Evolutionary conservation across 2,113 vertebrate species (phyloP).

Genomic region (Camelus bactrianus): DNA sequence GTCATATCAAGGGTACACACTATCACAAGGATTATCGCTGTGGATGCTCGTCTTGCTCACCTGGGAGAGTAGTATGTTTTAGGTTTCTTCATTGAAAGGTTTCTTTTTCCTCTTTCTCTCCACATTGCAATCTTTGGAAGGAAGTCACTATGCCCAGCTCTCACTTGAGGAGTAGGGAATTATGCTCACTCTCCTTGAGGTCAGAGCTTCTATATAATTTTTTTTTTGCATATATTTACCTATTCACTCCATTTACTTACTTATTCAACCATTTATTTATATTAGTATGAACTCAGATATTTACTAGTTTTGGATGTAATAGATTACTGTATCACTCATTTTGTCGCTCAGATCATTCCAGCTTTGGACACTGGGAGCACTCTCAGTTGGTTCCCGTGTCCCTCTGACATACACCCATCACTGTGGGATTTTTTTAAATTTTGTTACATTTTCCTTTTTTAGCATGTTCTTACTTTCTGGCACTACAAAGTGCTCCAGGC

Average conservation of each 20-base stretch:
- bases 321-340: background rate
- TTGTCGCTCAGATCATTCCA: background rate
- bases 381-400: fast-evolving
- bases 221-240: background rate
- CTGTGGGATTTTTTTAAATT: background rate
- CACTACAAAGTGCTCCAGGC: background rate
- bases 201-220: background rate
- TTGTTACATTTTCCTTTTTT: background rate
- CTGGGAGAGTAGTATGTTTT: background rate
- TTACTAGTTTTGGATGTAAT: background rate
- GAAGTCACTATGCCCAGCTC: background rate
- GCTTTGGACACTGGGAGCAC: background rate
- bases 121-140: background rate
- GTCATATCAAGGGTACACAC: background rate
- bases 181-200: background rate
- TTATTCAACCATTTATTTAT: background rate
- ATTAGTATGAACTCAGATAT: background rate
- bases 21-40: background rate
- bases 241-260: background rate
- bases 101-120: background rate
- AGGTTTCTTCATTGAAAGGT: background rate
- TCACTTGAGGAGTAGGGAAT: background rate
- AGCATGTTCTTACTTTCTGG: background rate
- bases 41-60: background rate
- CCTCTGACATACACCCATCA: background rate